phyloP scores from a whole-genome alignment of 2,888 invertebrate species.

The Zaprionus lineosus region DNA sequence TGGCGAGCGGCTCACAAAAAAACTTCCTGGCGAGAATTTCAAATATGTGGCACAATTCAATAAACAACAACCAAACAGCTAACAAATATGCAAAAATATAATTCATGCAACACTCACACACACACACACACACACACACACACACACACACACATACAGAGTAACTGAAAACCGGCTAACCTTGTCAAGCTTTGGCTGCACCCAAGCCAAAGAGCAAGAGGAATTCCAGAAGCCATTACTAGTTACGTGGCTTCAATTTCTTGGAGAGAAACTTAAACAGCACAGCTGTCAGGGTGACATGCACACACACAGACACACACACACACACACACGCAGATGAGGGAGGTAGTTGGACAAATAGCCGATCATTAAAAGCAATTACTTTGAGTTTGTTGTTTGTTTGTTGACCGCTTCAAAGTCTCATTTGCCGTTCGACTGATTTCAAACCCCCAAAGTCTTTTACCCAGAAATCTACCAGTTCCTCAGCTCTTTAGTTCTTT shows the following conservation, averaged over 20 bases:
- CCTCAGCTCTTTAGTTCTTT: conserved; percentile 20
- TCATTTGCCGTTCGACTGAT: conserved; percentile 45
- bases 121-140: conserved; percentile 5
- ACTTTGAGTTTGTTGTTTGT: conserved; percentile 53
- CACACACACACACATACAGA: not conserved
- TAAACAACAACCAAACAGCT: conserved; percentile 57
- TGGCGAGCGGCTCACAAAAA: conserved; percentile 53
- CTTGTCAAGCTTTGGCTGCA: conserved; percentile 65
- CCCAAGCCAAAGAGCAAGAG: conserved; percentile 62
- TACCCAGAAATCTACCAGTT: conserved; percentile 29
- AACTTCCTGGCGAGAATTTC: conserved; percentile 71
- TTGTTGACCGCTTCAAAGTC: conserved; percentile 24
- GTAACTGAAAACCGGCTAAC: conserved; percentile 63
- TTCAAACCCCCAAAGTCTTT: conserved; percentile 56
- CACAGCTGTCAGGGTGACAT: conserved; percentile 55
- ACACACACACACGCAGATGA: conserved; percentile 23
- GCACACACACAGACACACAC: conserved; percentile 36
- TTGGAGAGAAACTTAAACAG: conserved; percentile 33
- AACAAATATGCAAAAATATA: conserved; percentile 30
- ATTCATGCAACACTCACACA: conserved; percentile 10
- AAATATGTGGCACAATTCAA: conserved; percentile 74
- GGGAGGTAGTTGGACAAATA: conserved; percentile 26
- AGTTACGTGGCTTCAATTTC: conserved; percentile 63
- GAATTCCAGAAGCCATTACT: conserved; percentile 70
- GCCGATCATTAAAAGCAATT: conserved; percentile 67